Conservation (phyloP, 2,888 invertebrate genomes). For the Tetramorium bicarinatum region DNA sequence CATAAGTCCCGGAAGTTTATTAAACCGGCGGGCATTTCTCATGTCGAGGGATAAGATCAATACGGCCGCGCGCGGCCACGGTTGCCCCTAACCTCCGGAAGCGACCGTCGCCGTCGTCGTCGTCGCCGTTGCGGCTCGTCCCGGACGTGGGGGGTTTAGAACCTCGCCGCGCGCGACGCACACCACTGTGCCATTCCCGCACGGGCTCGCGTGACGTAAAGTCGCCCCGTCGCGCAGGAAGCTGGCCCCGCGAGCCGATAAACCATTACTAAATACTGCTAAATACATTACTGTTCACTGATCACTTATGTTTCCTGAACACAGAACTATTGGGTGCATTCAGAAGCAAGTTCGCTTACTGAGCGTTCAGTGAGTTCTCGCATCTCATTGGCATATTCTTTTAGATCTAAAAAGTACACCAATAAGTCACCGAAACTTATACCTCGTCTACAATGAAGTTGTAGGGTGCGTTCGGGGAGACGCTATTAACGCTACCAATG, state of each 20-base stretch:
- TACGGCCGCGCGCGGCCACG: conserved; percentile 85
- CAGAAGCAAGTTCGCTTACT: too few species aligned
- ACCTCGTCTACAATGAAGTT: too few species aligned
- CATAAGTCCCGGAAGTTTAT: conserved; percentile 87
- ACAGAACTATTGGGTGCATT: too few species aligned
- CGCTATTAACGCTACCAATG: too few species aligned
- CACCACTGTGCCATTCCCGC: conserved; percentile 68
- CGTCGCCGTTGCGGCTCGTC: conserved; percentile 55
- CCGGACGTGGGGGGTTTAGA: conserved; percentile 67
- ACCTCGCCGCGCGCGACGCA: conserved; percentile 65
- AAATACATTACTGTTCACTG: too few species aligned
- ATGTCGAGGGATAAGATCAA: conserved; percentile 87
- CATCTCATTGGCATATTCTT: too few species aligned
- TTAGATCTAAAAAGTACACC: too few species aligned
- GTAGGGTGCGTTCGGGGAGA: too few species aligned
- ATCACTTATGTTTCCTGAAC: too few species aligned
- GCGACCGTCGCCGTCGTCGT: background rate
- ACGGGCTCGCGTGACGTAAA: conserved; percentile 71
- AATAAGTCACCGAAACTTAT: too few species aligned
- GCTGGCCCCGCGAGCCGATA: conserved; percentile 67
- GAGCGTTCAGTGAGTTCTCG: too few species aligned
- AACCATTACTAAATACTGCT: too few species aligned
- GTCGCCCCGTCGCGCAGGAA: conserved; percentile 70
- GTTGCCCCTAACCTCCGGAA: conserved; percentile 78
- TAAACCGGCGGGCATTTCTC: conserved; percentile 87